Percentiles rank a stretch among this genome's conserved stretches.
Evolutionary conservation across 2,113 vertebrate species (phyloP).

Genomic region (Climacteris rufus): DNA sequence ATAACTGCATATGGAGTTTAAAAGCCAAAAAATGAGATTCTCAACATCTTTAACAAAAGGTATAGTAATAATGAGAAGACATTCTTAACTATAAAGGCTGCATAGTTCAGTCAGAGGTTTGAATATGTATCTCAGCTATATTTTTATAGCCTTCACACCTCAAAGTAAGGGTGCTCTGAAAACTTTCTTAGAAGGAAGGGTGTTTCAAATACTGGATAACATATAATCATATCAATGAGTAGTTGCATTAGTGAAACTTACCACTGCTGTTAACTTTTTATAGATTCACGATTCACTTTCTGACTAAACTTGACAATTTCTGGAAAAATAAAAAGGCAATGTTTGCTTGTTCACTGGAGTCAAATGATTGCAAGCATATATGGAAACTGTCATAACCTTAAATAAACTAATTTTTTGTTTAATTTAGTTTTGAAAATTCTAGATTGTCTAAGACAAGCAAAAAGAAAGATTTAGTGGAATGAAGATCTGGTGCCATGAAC

Average conservation of each 20-base stretch:
- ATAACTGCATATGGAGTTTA: neutral
- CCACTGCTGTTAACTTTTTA: neutral
- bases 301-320: neutral
- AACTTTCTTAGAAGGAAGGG: neutral
- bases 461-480: neutral
- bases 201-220: neutral
- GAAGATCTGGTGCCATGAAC: neutral
- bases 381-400: neutral
- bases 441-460: neutral
- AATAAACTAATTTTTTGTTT: neutral
- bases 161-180: neutral
- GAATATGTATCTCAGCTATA: neutral
- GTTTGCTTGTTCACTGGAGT: neutral
- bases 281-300: neutral
- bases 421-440: neutral
- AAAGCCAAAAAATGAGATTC: neutral
- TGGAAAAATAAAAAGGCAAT: neutral
- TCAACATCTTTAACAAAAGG: neutral
- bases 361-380: neutral
- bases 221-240: neutral
- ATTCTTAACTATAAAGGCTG: neutral
- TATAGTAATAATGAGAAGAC: neutral
- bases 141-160: neutral
- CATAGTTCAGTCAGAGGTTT: neutral
- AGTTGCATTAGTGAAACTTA: neutral